phyloP scores from a whole-genome alignment of 2,113 vertebrate genomes.

The Corvus cornix region DNA sequence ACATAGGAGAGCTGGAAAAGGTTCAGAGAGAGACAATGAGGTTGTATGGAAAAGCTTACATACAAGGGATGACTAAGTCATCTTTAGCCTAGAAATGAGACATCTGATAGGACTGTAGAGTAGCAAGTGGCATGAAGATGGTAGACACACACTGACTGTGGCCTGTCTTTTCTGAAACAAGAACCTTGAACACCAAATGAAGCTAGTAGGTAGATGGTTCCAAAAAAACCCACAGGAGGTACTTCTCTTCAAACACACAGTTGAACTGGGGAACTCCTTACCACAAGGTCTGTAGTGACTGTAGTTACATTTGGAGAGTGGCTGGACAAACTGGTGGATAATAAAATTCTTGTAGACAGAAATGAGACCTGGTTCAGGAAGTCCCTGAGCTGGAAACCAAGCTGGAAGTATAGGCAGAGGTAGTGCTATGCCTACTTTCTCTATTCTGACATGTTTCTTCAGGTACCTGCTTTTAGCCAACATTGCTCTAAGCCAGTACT shows the following conservation, averaged over 20 bases:
- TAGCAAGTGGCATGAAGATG: background rate
- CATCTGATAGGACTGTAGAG: background rate
- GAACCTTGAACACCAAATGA: background rate
- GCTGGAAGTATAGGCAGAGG: background rate
- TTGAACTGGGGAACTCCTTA: background rate
- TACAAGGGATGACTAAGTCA: background rate
- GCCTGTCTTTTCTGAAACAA: background rate
- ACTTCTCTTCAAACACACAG: background rate
- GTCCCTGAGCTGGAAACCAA: background rate
- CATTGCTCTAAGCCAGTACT: background rate
- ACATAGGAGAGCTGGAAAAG: background rate
- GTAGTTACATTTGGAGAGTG: fast-evolving
- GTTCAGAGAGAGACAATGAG: background rate
- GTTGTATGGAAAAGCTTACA: background rate
- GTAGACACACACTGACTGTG: background rate
- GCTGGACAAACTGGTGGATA: background rate
- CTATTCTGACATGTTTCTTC: background rate
- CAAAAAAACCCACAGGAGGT: background rate
- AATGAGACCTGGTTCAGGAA: background rate
- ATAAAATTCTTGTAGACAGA: background rate
- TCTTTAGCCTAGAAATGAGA: background rate
- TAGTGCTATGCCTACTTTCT: background rate
- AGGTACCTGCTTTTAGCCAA: background rate
- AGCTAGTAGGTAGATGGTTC: background rate
- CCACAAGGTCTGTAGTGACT: background rate